Conservation (phyloP, 2,797 vertebrate species). For the Stomatorhinus walkeri region DNA sequence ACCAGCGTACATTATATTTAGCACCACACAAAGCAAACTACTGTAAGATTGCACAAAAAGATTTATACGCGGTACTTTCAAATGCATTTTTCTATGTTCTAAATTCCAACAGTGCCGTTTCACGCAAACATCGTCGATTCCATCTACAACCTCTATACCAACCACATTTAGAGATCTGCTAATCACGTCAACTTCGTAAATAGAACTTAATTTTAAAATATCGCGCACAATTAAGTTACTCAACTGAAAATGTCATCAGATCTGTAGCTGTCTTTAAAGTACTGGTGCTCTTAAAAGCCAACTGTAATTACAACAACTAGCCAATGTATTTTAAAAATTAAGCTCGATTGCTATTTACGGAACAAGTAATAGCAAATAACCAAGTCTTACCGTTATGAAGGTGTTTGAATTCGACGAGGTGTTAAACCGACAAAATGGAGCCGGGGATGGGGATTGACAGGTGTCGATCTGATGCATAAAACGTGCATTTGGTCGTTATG, state of each 20-base stretch:
- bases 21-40: not conserved
- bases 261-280: not conserved
- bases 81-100: not conserved
- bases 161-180: not conserved
- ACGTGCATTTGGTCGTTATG: conserved; percentile 61
- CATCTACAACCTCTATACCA: not conserved
- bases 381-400: conserved; percentile 46
- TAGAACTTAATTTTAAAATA: not conserved
- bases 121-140: not conserved
- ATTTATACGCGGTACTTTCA: not conserved
- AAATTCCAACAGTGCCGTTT: not conserved
- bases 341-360: not conserved
- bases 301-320: not conserved
- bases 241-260: not conserved
- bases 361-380: not conserved
- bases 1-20: not conserved
- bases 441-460: conserved; percentile 59
- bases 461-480: conserved; percentile 63
- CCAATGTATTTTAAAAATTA: not conserved
- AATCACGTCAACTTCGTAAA: not conserved
- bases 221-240: not conserved
- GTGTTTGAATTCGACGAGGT: conserved; percentile 14
- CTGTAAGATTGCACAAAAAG: not conserved
- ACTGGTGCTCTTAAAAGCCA: not conserved
- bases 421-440: conserved; percentile 23